Percentiles rank a stretch among this genome's conserved stretches.
phyloP scores from a whole-genome alignment of 2,797 vertebrate genomes.

The Protosalanx chinensis region DNA sequence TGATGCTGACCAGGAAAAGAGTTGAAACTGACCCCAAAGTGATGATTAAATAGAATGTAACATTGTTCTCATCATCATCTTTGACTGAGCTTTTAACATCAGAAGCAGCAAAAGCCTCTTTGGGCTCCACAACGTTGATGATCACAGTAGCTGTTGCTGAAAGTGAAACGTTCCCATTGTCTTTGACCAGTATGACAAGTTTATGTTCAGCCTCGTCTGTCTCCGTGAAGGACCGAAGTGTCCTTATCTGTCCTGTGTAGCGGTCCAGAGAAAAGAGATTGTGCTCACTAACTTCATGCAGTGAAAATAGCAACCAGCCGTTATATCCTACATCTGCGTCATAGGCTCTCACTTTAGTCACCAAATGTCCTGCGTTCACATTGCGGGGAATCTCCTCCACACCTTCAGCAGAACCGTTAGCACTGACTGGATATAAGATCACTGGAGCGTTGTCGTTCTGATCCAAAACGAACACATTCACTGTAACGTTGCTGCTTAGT shows the following conservation, averaged over 20 bases:
- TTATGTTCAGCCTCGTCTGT: conserved; percentile 41
- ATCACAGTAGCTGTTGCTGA: conserved; percentile 33
- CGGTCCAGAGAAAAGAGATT: conserved; percentile 42
- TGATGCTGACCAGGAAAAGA: conserved; percentile 39
- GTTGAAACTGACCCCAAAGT: conserved; percentile 29
- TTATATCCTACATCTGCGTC: conserved; percentile 49
- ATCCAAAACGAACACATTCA: conserved; percentile 18
- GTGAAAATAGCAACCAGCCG: conserved; percentile 48
- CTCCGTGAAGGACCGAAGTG: conserved; percentile 41
- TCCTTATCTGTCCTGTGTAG: conserved; percentile 47
- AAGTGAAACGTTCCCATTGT: conserved; percentile 39
- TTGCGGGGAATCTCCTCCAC: conserved; percentile 23
- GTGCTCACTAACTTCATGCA: conserved; percentile 41
- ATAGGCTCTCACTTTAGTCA: conserved; percentile 34
- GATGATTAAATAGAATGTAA: conserved; percentile 38
- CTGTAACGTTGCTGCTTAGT: conserved; percentile 22
- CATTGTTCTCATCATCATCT: conserved; percentile 11
- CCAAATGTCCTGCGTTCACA: conserved; percentile 25
- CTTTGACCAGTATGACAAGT: conserved; percentile 44
- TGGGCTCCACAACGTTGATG: conserved; percentile 25
- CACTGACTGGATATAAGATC: conserved; percentile 18
- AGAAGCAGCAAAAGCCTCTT: conserved; percentile 31
- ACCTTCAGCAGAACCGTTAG: conserved; percentile 19
- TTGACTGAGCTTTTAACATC: conserved; percentile 18
- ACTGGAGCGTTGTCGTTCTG: conserved; percentile 30